Conservation (phyloP, 2,797 vertebrate species). For the Crypturellus tataupa region DNA sequence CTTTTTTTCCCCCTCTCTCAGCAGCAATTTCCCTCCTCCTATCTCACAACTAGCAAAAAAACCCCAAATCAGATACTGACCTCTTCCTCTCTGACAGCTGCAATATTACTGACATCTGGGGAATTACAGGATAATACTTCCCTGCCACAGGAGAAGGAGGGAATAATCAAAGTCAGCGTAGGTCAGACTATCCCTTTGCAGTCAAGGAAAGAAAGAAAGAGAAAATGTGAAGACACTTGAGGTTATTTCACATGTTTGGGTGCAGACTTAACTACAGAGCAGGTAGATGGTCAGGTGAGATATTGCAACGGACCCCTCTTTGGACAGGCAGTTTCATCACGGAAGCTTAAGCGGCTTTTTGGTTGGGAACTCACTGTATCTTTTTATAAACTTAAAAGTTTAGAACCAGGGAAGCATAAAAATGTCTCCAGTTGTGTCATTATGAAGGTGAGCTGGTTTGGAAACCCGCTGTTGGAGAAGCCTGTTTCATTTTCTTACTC, state of each 20-base stretch:
- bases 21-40: accelerated
- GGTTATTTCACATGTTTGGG: background rate
- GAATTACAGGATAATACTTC: background rate
- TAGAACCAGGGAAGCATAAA: accelerated
- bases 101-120: background rate
- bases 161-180: background rate
- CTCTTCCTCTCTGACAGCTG: background rate
- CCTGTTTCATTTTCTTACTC: background rate
- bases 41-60: background rate
- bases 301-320: background rate
- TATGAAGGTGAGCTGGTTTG: background rate
- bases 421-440: background rate
- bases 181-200: background rate
- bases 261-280: background rate
- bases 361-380: accelerated
- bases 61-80: background rate
- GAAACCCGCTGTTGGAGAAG: background rate
- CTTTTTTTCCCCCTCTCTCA: background rate
- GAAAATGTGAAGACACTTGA: background rate
- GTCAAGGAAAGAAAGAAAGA: background rate
- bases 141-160: background rate
- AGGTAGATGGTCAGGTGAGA: background rate
- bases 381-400: background rate
- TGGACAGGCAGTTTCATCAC: background rate
- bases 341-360: background rate